phyloP scores from a whole-genome alignment of 2,113 vertebrate species.

The Apteryx mantelli region DNA sequence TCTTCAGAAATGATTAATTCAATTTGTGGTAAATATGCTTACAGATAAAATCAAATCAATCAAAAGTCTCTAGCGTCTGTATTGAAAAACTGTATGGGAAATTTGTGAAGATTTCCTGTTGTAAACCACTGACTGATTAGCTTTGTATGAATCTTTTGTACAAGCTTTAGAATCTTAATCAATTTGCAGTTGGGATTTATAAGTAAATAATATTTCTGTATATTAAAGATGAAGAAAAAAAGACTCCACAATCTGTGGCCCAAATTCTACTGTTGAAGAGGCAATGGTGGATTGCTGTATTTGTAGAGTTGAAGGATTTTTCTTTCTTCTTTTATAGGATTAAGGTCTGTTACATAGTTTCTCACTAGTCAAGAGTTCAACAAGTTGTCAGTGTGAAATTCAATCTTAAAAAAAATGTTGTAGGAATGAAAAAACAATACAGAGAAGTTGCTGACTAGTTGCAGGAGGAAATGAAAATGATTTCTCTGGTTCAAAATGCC shows the following conservation, averaged over 20 bases:
- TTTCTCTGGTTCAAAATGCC: background rate
- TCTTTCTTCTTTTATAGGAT: background rate
- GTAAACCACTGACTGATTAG: background rate
- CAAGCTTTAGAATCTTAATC: background rate
- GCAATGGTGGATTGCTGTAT: background rate
- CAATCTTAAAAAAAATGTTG: background rate
- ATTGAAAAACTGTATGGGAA: background rate
- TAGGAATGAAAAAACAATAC: background rate
- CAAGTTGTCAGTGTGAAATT: background rate
- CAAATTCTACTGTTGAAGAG: background rate
- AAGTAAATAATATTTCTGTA: background rate
- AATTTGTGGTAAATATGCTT: background rate
- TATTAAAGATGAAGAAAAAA: background rate
- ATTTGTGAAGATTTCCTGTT: background rate
- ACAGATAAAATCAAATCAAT: conserved; percentile 2
- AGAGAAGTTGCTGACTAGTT: background rate
- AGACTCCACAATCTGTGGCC: background rate
- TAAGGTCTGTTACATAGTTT: background rate
- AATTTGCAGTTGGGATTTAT: background rate
- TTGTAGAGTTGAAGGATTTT: background rate
- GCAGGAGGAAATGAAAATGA: background rate
- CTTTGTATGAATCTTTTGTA: background rate
- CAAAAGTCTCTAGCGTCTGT: background rate
- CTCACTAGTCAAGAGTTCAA: background rate
- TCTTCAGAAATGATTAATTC: conserved; percentile 40